A percentile compares a stretch with the other conserved stretches of the same genome.
Evolutionary conservation across 2,888 invertebrate species (phyloP).

Genomic region (Yponomeuta malinellus): DNA sequence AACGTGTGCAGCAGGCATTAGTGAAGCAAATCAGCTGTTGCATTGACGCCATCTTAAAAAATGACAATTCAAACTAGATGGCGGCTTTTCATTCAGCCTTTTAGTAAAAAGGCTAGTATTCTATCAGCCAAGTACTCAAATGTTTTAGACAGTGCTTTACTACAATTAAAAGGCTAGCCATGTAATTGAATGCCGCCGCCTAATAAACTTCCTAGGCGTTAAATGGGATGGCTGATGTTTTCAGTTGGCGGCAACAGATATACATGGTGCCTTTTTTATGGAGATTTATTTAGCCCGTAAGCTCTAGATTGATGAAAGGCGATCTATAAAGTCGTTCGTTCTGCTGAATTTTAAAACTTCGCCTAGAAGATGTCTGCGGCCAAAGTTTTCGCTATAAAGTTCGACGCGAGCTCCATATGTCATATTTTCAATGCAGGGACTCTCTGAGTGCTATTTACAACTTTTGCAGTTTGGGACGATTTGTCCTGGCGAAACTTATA

Average conservation of each 20-base stretch:
- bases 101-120: too few relatives aligned
- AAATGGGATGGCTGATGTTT: too few relatives aligned
- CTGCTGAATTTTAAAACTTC: conserved; percentile 17
- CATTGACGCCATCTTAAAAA: too few relatives aligned
- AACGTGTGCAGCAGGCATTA: too few relatives aligned
- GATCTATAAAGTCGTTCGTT: not conserved
- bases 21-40: too few relatives aligned
- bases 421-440: conserved; percentile 49
- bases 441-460: conserved; percentile 46
- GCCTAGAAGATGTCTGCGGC: conserved; percentile 18
- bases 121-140: too few relatives aligned
- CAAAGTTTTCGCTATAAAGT: conserved; percentile 27
- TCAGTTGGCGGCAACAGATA: not conserved
- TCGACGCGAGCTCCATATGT: conserved; percentile 35
- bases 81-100: too few relatives aligned
- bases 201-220: too few relatives aligned
- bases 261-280: not conserved
- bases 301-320: not conserved
- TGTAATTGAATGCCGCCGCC: too few relatives aligned
- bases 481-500: conserved; percentile 41
- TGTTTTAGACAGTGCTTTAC: too few relatives aligned
- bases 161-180: too few relatives aligned
- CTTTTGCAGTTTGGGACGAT: conserved; percentile 36
- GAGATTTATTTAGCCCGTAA: not conserved
- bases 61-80: too few relatives aligned